Conservation (phyloP, 2,113 vertebrate genomes). For the Australoheros scitulus region DNA sequence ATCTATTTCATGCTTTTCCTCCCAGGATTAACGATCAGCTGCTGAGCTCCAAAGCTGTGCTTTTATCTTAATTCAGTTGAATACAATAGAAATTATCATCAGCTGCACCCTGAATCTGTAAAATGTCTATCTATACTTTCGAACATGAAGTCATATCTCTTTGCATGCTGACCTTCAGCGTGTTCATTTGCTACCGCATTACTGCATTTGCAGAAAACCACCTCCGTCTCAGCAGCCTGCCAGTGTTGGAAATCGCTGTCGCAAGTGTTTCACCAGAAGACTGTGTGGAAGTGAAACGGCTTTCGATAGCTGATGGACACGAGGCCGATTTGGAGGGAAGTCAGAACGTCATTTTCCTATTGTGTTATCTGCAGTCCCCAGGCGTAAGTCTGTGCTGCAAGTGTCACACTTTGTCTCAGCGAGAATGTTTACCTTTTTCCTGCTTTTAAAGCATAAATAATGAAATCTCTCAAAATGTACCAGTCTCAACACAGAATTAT, state of each 20-base stretch:
- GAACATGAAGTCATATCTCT: neutral
- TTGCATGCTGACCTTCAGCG: neutral
- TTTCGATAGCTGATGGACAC: neutral
- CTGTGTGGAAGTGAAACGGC: slow-evolving; percentile 70
- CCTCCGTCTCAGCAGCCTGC: neutral
- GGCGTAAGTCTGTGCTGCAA: slow-evolving; percentile 13
- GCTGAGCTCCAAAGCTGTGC: neutral
- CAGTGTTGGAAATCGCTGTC: slow-evolving; percentile 18
- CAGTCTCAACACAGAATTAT: no score
- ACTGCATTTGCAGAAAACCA: neutral
- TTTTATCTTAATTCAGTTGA: neutral
- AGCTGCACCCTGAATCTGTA: neutral
- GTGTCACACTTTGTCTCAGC: slow-evolving; percentile 21
- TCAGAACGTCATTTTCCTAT: slow-evolving; percentile 56
- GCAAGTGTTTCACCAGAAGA: slow-evolving; percentile 49
- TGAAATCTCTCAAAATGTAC: neutral
- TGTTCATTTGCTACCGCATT: neutral
- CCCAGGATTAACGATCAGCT: neutral
- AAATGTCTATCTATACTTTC: neutral
- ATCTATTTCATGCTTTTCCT: neutral
- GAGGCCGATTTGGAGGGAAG: slow-evolving; percentile 37
- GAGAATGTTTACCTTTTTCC: slow-evolving; percentile 10
- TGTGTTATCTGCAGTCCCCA: slow-evolving; percentile 14
- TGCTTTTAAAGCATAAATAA: neutral
- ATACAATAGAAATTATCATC: neutral